These are phyloP conservation scores for Xiphophorus hellerii DNA, from an alignment of 2,113 vertebrate genomes.

Conservation along the genomic window DNA sequence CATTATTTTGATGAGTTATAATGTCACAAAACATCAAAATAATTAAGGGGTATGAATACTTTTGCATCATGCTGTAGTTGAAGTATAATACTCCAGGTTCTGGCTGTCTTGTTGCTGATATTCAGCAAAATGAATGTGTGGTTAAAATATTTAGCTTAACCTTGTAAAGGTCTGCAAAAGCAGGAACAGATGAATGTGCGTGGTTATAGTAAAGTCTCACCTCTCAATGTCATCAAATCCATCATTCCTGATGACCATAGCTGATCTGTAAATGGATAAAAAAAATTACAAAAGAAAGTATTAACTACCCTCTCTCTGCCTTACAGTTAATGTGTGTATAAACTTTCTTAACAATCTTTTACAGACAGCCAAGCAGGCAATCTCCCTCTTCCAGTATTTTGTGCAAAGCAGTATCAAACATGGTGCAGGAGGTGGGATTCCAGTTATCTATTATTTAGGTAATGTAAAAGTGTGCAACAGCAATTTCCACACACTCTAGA, in stretches of 20 bases:
- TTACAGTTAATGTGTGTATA: background rate
- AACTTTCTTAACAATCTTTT: background rate
- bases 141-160: background rate
- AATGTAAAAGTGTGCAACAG: background rate
- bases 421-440: background rate
- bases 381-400: background rate
- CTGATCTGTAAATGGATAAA: slow-evolving; percentile 69
- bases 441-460: background rate
- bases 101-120: background rate
- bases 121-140: background rate
- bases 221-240: slow-evolving; percentile 80
- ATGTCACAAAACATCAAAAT: background rate
- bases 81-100: background rate
- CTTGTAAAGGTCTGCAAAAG: background rate
- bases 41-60: background rate
- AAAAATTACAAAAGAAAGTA: background rate
- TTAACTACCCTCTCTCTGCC: background rate
- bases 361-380: background rate
- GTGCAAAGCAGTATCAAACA: background rate
- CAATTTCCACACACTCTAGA: background rate
- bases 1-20: no score
- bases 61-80: background rate
- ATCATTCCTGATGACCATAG: slow-evolving; percentile 84
- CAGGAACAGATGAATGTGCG: background rate
- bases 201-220: slow-evolving; percentile 74